Evolutionary conservation across 2,888 invertebrate species (phyloP).

Genomic region (Drosophila barbarae): DNA sequence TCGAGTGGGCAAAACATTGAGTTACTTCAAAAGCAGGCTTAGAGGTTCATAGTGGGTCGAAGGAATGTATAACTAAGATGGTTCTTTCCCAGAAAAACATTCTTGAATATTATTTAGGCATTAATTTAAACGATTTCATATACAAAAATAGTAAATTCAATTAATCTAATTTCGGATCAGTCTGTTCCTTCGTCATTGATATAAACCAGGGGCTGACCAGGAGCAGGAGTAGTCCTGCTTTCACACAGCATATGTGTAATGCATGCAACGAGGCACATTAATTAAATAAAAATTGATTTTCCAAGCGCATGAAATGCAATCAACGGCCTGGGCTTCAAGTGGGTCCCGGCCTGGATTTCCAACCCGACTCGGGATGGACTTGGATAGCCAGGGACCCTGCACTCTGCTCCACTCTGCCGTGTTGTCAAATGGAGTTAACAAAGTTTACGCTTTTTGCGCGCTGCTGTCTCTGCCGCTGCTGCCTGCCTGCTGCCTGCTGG

Average conservation of each 20-base stretch:
- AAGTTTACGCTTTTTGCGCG: conserved; percentile 61
- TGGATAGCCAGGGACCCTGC: conserved; percentile 4
- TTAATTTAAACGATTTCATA: neutral
- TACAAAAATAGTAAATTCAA: neutral
- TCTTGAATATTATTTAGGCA: too few relatives aligned
- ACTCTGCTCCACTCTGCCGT: conserved; percentile 11
- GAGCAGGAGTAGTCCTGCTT: neutral
- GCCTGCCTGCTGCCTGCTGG: neutral
- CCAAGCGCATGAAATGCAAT: conserved; percentile 71
- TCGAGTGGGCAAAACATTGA: conserved; percentile 3
- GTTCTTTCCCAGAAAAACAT: neutral
- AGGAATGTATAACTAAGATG: neutral
- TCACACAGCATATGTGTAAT: conserved; percentile 35
- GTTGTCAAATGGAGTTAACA: conserved; percentile 71
- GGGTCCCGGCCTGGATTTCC: conserved; percentile 30
- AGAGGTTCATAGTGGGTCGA: neutral
- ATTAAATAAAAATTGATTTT: conserved; percentile 72
- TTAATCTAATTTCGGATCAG: conserved; percentile 7
- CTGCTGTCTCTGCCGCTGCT: conserved; percentile 24
- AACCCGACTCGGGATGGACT: conserved; percentile 7
- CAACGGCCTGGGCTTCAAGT: conserved; percentile 66
- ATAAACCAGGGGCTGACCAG: neutral
- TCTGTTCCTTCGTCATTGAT: neutral
- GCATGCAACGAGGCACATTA: conserved; percentile 67
- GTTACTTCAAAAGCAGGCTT: neutral